Evolutionary conservation across 2,113 vertebrate species (phyloP).

Genomic region (Erinaceus europaeus): DNA sequence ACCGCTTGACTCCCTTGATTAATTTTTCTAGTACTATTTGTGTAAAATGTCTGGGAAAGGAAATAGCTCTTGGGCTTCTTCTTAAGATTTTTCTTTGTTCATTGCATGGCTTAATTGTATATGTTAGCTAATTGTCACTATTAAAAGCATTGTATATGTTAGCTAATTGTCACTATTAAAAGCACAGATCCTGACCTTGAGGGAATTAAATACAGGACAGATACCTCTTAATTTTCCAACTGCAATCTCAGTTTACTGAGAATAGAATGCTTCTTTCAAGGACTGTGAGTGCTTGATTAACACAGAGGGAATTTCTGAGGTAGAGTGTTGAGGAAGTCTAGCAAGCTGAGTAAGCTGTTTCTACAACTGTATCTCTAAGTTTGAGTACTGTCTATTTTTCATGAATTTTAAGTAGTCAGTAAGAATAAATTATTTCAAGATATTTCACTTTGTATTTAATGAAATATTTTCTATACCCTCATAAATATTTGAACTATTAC

Average conservation of each 20-base stretch:
- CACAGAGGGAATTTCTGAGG: neutral
- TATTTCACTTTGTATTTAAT: slow-evolving; percentile 22
- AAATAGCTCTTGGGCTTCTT: neutral
- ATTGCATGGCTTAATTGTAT: slow-evolving; percentile 14
- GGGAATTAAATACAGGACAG: neutral
- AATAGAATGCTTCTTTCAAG: neutral
- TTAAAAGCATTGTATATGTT: slow-evolving; percentile 38
- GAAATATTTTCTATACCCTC: neutral
- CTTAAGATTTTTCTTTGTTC: slow-evolving; percentile 2
- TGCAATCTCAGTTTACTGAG: slow-evolving; percentile 29
- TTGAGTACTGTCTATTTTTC: slow-evolving; percentile 1
- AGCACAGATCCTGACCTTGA: slow-evolving; percentile 38
- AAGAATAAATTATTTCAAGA: neutral
- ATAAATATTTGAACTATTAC: neutral
- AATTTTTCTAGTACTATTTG: neutral
- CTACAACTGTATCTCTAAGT: neutral
- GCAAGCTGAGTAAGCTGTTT: neutral
- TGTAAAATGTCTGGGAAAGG: neutral
- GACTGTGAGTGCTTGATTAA: neutral
- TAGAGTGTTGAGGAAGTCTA: neutral
- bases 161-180: slow-evolving; percentile 51
- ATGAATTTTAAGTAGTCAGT: neutral
- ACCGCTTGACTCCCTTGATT: too few species aligned
- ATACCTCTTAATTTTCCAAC: slow-evolving; percentile 32
- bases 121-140: slow-evolving; percentile 40